phyloP scores from a whole-genome alignment of 2,113 vertebrate genomes.

The Platycercus adscitus region DNA sequence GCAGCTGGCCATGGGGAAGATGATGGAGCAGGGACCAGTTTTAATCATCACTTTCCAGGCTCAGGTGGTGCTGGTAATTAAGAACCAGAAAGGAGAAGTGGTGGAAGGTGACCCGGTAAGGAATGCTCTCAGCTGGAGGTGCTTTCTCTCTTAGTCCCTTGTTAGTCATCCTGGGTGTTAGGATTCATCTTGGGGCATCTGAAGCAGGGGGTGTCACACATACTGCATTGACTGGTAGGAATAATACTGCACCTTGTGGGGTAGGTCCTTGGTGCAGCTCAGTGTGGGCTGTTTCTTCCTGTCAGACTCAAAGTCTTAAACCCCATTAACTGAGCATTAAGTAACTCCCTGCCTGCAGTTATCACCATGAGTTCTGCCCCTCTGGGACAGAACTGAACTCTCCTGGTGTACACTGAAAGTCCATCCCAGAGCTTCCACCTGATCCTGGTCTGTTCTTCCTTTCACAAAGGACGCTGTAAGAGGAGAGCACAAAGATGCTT shows the following conservation, averaged over 20 bases:
- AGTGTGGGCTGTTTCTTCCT: background rate
- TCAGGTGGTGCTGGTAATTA: conserved; percentile 92
- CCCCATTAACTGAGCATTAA: background rate
- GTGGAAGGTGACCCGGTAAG: conserved; percentile 95
- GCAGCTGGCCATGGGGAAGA: conserved; percentile 96
- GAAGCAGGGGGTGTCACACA: fast-evolving
- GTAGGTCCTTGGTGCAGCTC: background rate
- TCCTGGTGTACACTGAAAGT: background rate
- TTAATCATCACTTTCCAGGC: conserved; percentile 97
- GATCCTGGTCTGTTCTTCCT: background rate
- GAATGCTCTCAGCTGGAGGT: fast-evolving
- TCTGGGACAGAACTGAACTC: background rate
- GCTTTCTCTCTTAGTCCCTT: background rate
- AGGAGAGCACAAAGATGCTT: background rate
- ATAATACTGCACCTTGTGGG: background rate
- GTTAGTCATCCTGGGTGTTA: fast-evolving
- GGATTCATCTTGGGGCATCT: background rate
- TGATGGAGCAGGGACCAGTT: conserved; percentile 98
- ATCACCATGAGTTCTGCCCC: background rate
- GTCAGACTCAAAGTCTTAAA: background rate
- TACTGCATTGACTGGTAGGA: fast-evolving
- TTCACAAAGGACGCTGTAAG: background rate
- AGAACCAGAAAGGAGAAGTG: conserved; percentile 87
- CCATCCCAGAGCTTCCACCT: background rate
- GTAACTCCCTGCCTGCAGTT: background rate